phyloP scores from a whole-genome alignment of 2,113 vertebrate genomes.

The Castor canadensis region DNA sequence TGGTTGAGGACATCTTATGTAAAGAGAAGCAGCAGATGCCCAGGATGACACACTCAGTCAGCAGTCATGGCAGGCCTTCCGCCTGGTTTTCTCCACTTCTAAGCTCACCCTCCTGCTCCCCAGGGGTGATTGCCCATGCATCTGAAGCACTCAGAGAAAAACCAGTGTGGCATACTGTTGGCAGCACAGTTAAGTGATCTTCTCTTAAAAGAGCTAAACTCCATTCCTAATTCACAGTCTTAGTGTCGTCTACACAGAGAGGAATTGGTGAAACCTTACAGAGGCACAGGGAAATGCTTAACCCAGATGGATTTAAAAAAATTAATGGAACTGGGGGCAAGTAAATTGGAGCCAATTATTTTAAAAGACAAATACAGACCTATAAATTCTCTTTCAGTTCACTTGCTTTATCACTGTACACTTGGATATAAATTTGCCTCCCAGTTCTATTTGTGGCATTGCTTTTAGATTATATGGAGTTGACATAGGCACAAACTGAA shows the following conservation, averaged over 20 bases:
- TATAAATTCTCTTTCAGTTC: neutral
- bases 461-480: neutral
- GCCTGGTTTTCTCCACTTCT: neutral
- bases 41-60: too few species aligned
- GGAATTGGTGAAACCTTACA: neutral
- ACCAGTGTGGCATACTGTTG: accelerated
- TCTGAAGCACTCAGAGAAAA: neutral
- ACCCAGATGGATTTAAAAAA: neutral
- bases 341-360: neutral
- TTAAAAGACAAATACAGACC: neutral
- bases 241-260: neutral
- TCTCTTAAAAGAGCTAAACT: neutral
- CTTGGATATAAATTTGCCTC: neutral
- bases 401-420: neutral
- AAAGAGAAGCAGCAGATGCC: too few species aligned
- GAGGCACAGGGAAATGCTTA: accelerated
- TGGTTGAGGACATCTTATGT: accelerated
- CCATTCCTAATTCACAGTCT: neutral
- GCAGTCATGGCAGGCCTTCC: neutral
- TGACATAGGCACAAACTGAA: neutral
- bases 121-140: accelerated
- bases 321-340: accelerated
- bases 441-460: neutral
- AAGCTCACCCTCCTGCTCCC: too few species aligned
- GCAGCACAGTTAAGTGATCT: accelerated